Evolutionary conservation across 1,140 invertebrate species (phyloP).

Genomic region (Schmidtea mediterranea): DNA sequence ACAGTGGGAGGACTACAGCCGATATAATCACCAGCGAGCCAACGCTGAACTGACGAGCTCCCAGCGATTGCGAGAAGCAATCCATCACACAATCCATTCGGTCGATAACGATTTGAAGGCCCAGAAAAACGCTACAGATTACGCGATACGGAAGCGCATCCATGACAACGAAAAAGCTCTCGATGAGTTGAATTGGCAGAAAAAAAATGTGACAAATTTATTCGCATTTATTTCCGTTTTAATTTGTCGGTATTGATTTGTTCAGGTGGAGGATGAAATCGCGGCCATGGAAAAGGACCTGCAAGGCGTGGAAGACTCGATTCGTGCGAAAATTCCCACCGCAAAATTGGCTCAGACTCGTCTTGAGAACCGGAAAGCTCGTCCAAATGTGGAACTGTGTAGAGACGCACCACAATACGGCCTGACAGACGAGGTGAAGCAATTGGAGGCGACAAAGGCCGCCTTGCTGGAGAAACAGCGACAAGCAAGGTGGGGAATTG

Average conservation of each 20-base stretch:
- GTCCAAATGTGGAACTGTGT: slow-evolving; percentile 44
- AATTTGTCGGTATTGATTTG: too few species aligned
- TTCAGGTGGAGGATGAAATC: slow-evolving; percentile 52
- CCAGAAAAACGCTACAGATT: slow-evolving; percentile 47
- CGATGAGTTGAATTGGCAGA: slow-evolving; percentile 60
- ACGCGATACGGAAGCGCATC: slow-evolving; percentile 41
- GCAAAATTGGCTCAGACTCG: slow-evolving; percentile 27
- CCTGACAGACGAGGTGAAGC: slow-evolving; percentile 27
- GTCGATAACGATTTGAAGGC: slow-evolving; percentile 44
- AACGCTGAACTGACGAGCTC: slow-evolving; percentile 46
- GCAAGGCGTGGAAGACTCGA: slow-evolving; percentile 20
- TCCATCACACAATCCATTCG: slow-evolving; percentile 39
- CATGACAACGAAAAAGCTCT: slow-evolving; percentile 51
- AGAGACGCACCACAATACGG: slow-evolving; percentile 40
- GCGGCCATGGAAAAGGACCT: slow-evolving; percentile 30
- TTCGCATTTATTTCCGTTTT: slow-evolving; percentile 7
- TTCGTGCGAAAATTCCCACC: slow-evolving; percentile 20
- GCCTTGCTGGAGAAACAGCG: slow-evolving; percentile 24
- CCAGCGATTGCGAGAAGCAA: slow-evolving; percentile 42
- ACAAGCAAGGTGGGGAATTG: slow-evolving; percentile 18
- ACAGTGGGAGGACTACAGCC: slow-evolving; percentile 49
- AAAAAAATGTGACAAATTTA: slow-evolving; percentile 36
- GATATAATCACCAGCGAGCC: slow-evolving; percentile 40
- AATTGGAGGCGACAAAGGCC: slow-evolving; percentile 23
- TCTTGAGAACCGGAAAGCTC: slow-evolving; percentile 26